Evolutionary conservation across 1,140 invertebrate species (phyloP).

Genomic region (Protaetia brevitarsis): DNA sequence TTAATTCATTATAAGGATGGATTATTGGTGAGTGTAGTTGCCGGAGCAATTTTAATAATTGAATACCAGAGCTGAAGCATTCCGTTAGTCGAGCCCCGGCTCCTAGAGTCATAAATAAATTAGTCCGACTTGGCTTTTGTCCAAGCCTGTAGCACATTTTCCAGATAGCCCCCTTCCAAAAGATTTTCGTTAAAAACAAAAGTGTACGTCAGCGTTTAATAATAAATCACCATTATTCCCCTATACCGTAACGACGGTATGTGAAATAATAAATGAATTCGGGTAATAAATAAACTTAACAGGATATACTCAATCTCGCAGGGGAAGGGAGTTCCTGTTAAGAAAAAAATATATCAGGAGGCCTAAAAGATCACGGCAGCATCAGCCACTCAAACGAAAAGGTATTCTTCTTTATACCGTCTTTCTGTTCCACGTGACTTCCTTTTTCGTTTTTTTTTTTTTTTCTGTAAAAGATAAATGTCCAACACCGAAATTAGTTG

Average conservation of each 20-base stretch:
- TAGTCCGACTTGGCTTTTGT: background rate
- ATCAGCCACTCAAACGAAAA: too few species aligned
- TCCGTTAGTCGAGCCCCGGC: background rate
- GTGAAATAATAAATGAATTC: conserved; percentile 14
- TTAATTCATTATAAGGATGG: background rate
- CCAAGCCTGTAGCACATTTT: background rate
- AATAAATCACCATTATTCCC: conserved; percentile 16
- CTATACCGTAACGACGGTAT: conserved; percentile 1
- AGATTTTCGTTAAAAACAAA: conserved; percentile 11
- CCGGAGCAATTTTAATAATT: conserved; percentile 7
- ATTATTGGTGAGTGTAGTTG: background rate
- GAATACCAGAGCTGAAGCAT: background rate
- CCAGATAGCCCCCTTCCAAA: background rate
- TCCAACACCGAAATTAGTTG: too few species aligned
- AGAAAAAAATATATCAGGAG: background rate
- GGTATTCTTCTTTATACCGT: too few species aligned
- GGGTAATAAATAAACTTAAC: conserved; percentile 11
- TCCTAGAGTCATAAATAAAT: background rate
- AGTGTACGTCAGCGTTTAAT: conserved; percentile 2
- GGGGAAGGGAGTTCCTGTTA: background rate
- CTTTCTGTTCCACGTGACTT: too few species aligned
- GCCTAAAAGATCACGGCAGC: too few species aligned
- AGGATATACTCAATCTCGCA: conserved; percentile 3
- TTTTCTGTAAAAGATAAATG: too few species aligned
- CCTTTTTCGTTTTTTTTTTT: too few species aligned